phyloP scores from a whole-genome alignment of 2,113 vertebrate species.

The Periophthalmodon schlosseri region DNA sequence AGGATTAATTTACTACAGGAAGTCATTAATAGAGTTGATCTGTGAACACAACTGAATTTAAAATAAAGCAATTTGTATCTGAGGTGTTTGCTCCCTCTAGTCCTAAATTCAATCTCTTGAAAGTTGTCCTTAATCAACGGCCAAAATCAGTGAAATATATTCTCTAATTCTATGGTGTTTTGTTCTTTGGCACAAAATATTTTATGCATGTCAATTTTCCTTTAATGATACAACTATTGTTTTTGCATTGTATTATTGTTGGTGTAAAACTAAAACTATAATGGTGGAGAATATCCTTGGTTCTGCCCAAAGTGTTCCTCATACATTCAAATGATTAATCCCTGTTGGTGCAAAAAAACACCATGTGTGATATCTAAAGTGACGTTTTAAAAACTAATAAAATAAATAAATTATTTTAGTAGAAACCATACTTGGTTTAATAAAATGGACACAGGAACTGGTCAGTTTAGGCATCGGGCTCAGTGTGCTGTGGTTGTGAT shows the following conservation, averaged over 20 bases:
- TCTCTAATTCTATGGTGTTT: not conserved
- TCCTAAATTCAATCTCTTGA: too few relatives aligned
- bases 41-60: not conserved
- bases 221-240: not conserved
- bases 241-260: not conserved
- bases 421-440: conserved; percentile 8
- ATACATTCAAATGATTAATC: not conserved
- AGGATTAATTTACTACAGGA: conserved; percentile 2
- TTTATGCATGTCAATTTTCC: not conserved
- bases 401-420: not conserved
- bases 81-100: too few relatives aligned
- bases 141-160: too few relatives aligned
- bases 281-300: not conserved
- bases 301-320: not conserved
- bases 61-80: not conserved
- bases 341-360: not conserved
- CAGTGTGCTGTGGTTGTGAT: conserved; percentile 78
- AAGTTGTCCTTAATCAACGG: too few relatives aligned
- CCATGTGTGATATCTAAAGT: not conserved
- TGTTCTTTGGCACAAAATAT: not conserved
- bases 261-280: not conserved
- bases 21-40: not conserved
- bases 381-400: not conserved
- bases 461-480: conserved; percentile 75
- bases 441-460: conserved; percentile 66